Evolutionary conservation across 1,140 invertebrate species (phyloP), one percentile per base, ranked within the genome.

Genomic region (Bombus pascuorum): DNA sequence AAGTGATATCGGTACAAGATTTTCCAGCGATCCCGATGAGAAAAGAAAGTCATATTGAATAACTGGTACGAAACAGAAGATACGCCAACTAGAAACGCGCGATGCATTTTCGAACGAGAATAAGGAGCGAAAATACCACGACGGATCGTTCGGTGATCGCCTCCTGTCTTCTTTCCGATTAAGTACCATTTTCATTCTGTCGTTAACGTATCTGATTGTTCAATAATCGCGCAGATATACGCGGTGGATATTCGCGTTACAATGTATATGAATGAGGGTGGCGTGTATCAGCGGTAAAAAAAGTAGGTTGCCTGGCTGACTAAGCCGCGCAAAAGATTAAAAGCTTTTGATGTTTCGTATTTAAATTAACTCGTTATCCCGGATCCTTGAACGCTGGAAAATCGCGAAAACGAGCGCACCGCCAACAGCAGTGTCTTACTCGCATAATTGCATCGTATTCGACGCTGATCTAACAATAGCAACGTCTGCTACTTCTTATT

Each of bases 331-430:
- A 87, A 86, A 53, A 90, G 86, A 90, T 90, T 91, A 89, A 90
- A 90, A 90, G 76, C 88, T 88, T 88, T 79, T 86, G 89, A 90
- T 90, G 89, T 90, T 90, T 90, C 74, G 89, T 91, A 90, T 91
- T 91, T 90, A 90, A 91, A 91, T 91, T 77, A 86, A 90, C 86
- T 90, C 80, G 88, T 90, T 90, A 90, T 87, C 79, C 83, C 44
- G 78, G 72, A 90, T 88, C 89, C 86, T 90, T 88, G 89, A 88
- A 32, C 62, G 81, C 25, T n/a, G 18, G 78, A 78, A 90, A 89
- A 89, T 87, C 70, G 85, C 72, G 80, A 53, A 62, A 66, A 75
- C n/a, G 57, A 47, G 39, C 80, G 13, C 57, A 42, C 15, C 71
- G 18, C 57, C 6, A 6, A 32, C 34, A 4, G 13, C 34, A n/a